Conservation (phyloP, 2,797 vertebrate genomes). For the Acrossocheilus fasciatus region DNA sequence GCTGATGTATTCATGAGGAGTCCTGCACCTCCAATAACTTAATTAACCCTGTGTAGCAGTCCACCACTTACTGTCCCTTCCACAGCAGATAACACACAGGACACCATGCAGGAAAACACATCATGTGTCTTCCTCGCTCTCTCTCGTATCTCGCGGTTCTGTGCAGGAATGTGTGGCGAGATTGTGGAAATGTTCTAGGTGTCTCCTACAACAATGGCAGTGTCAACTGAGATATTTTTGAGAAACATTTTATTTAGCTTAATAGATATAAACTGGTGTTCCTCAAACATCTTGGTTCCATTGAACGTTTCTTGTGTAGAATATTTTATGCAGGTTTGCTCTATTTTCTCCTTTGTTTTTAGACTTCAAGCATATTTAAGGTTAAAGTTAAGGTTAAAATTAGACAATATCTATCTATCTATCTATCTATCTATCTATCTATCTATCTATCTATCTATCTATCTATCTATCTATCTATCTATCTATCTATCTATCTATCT, state of each 20-base stretch:
- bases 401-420: background rate
- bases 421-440: background rate
- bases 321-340: background rate
- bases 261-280: background rate
- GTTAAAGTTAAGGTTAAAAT: background rate
- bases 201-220: background rate
- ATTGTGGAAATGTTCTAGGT: constrained; percentile 3
- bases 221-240: background rate
- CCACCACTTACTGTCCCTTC: constrained; percentile 24
- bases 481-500: background rate
- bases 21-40: constrained; percentile 50
- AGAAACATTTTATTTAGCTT: constrained; percentile 5
- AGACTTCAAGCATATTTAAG: background rate
- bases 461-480: background rate
- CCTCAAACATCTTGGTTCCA: background rate
- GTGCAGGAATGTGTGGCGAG: background rate
- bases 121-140: background rate
- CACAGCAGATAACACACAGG: constrained; percentile 50
- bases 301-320: background rate
- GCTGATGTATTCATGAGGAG: constrained; percentile 52
- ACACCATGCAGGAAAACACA: constrained; percentile 28
- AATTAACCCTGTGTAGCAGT: constrained; percentile 49
- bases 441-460: background rate
- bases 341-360: background rate
- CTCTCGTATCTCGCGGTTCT: background rate